Conservation (phyloP, 2,888 invertebrate genomes). For the Tiphia femorata region DNA sequence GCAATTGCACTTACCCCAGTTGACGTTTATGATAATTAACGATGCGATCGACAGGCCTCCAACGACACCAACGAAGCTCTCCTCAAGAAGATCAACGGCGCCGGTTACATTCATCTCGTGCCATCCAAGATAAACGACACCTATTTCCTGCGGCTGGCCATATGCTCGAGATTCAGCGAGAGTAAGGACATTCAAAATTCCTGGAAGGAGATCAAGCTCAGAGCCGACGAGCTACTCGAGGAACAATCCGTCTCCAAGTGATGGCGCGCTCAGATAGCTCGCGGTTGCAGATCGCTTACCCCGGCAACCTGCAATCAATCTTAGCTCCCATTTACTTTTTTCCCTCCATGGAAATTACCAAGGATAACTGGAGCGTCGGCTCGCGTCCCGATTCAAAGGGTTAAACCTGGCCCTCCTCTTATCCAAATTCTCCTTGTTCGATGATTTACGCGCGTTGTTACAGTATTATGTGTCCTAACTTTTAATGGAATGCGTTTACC, state of each 20-base stretch:
- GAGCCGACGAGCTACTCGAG: slow-evolving; percentile 78
- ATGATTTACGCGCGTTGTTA: too few species aligned
- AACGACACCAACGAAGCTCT: slow-evolving; percentile 88
- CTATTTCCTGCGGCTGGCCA: slow-evolving; percentile 89
- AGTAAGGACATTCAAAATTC: slow-evolving; percentile 85
- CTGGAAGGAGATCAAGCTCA: slow-evolving; percentile 86
- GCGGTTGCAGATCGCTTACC: slow-evolving; percentile 58
- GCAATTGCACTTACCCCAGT: too few species aligned
- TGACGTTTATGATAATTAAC: neutral
- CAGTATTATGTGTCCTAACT: too few species aligned
- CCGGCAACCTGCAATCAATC: slow-evolving; percentile 65
- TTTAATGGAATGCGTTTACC: too few species aligned
- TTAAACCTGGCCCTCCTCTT: neutral
- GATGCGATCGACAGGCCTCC: slow-evolving; percentile 70
- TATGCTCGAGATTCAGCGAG: slow-evolving; percentile 89
- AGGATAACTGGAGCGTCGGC: neutral
- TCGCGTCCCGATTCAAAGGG: too few species aligned
- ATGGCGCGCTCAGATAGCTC: slow-evolving; percentile 66
- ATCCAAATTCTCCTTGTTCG: neutral
- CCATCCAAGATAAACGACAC: slow-evolving; percentile 88
- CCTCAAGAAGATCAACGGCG: slow-evolving; percentile 87
- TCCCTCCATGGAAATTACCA: neutral
- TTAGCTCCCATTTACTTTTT: slow-evolving; percentile 37
- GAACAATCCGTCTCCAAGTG: slow-evolving; percentile 66
- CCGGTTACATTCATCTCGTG: slow-evolving; percentile 92